phyloP scores from a whole-genome alignment of 2,888 invertebrate genomes.

The Drosophila longiperda region DNA sequence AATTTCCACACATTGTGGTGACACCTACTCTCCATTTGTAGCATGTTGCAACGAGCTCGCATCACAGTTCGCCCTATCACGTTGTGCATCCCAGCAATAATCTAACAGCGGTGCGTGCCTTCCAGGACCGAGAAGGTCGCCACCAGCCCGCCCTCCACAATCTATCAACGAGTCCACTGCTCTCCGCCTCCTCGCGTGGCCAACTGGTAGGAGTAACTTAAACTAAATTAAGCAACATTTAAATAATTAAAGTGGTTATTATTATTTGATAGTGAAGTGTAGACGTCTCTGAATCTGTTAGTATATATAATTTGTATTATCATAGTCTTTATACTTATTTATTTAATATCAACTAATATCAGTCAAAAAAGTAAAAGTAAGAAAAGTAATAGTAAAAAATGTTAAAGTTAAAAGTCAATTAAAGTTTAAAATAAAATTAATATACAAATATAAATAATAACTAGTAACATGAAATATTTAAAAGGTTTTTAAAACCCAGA shows the following conservation, averaged over 20 bases:
- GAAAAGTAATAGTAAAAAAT: no score
- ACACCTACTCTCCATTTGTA: slow-evolving; percentile 42
- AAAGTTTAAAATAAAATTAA: background rate
- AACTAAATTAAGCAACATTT: background rate
- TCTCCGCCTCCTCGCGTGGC: slow-evolving; percentile 80
- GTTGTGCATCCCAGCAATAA: slow-evolving; percentile 90
- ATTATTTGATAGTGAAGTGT: background rate
- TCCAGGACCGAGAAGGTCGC: slow-evolving; percentile 85
- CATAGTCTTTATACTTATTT: background rate
- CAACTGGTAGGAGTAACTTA: slow-evolving; percentile 67
- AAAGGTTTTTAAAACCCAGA: background rate
- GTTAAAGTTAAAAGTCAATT: background rate
- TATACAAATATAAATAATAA: background rate
- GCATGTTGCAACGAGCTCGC: slow-evolving; percentile 63
- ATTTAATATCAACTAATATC: background rate
- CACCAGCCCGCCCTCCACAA: slow-evolving; percentile 80
- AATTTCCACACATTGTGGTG: background rate
- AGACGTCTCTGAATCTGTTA: background rate
- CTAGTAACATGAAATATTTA: background rate
- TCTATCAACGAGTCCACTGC: slow-evolving; percentile 84
- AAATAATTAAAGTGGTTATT: background rate
- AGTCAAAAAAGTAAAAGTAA: background rate
- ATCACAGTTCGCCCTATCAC: slow-evolving; percentile 89
- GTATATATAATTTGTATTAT: background rate
- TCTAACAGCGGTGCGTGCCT: slow-evolving; percentile 87